Base-by-base conservation (phyloP, 2,113 vertebrate genomes). In the Stigmatopora nigra region DNA sequence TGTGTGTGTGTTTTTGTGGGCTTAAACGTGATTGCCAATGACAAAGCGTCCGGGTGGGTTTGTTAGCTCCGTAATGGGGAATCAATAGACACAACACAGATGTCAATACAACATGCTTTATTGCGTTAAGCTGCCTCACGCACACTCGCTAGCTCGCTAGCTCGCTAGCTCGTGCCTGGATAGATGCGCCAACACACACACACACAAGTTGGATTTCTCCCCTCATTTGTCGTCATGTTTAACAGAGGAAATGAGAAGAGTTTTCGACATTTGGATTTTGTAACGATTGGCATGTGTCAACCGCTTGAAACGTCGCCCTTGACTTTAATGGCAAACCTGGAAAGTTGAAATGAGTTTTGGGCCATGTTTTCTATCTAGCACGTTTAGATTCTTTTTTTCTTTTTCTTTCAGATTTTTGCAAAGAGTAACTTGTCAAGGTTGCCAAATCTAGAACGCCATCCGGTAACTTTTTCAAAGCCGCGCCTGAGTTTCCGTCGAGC, bases 101-200 rank as follows among this genome's bases (percentile, higher is more conserved):
- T 90, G 89, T 91, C 90, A 91, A 91, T 91, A 91, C 89, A 88
- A 90, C 89, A 91, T 89, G 89, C 86, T 90, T 91, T 90, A 91
- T 91, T 91, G 87, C 84, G 88, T 91, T 91, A 91, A 91, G 88
- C 88, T 59, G 84, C 81, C 81, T 86, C 79, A 79, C 83, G 77
- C n/a, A n/a, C n/a, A n/a, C n/a, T n/a, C n/a, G n/a, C n/a, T n/a
- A n/a, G n/a, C n/a, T n/a, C n/a, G n/a, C n/a, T n/a, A n/a, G n/a
- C n/a, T n/a, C n/a, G n/a, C n/a, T n/a, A n/a, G n/a, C 81, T 76
- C 78, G 87, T 82, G 53, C 67, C 65, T 74, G 65, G 73, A 81
- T 71, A 31, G 25, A 31, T 31, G 25, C 25, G 25, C 25, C 3
- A 31, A 31, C 25, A 60, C 35, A 61, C 53, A 53, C 66, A 53